Percentiles rank a stretch among this genome's conserved stretches.
Evolutionary conservation across 2,797 vertebrate species (phyloP).

Genomic region (Poeciliopsis gracilis): DNA sequence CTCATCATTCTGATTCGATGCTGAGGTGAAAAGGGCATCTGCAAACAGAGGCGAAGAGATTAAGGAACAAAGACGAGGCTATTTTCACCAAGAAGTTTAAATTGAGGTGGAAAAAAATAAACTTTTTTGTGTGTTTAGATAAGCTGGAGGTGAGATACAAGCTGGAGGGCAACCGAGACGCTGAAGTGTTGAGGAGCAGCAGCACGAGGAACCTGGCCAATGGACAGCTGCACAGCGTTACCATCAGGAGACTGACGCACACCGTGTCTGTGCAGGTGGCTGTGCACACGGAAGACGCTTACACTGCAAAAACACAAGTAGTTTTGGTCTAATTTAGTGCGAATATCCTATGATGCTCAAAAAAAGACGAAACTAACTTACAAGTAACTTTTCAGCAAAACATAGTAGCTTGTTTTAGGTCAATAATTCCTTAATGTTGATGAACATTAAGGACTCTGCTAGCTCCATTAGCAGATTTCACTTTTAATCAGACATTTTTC

Average conservation of each 20-base stretch:
- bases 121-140: conserved; percentile 71
- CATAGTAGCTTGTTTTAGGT: no score
- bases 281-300: no score
- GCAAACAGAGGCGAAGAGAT: background rate
- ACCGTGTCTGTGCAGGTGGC: conserved; percentile 74
- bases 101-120: background rate
- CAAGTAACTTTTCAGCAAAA: no score
- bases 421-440: no score
- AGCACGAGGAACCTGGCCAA: conserved; percentile 84
- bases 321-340: no score
- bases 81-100: conserved; percentile 25
- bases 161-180: conserved; percentile 83
- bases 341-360: no score
- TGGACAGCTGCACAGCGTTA: conserved; percentile 85
- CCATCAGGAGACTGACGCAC: conserved; percentile 82
- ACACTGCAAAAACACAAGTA: no score
- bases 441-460: no score
- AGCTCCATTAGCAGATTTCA: no score
- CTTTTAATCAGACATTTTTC: no score
- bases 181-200: conserved; percentile 84
- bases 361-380: no score
- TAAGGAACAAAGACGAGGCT: background rate
- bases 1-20: conserved; percentile 18
- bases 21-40: background rate
- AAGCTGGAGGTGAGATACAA: conserved; percentile 92